These are phyloP conservation scores for Drosophila busckii DNA, from an alignment of 1,140 invertebrate genomes.

Conservation along the genomic window DNA sequence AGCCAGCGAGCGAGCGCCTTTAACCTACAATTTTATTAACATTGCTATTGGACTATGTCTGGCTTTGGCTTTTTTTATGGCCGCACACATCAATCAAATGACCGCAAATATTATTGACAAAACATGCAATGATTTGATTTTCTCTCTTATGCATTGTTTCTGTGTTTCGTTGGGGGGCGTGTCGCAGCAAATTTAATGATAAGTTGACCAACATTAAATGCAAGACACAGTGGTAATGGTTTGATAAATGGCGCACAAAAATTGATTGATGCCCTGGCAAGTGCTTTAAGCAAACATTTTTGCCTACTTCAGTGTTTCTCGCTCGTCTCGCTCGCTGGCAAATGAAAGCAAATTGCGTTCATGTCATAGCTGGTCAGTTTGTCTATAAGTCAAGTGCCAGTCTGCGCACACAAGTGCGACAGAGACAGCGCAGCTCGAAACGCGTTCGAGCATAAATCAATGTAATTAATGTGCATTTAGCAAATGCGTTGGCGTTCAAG, in stretches of 20 bases:
- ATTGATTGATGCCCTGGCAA: conserved; percentile 56
- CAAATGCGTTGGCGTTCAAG: conserved; percentile 40
- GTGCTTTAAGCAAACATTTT: background rate
- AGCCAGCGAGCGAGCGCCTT: conserved; percentile 7
- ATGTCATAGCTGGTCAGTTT: conserved; percentile 40
- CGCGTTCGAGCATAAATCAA: conserved; percentile 64
- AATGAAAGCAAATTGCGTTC: conserved; percentile 35
- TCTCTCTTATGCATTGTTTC: background rate
- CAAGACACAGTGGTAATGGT: conserved; percentile 41
- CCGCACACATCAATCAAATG: conserved; percentile 66
- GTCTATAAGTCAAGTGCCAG: conserved; percentile 57
- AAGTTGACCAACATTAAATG: conserved; percentile 22
- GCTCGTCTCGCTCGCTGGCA: conserved; percentile 7
- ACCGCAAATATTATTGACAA: conserved; percentile 71
- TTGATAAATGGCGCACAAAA: conserved; percentile 70
- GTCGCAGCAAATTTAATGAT: conserved; percentile 66
- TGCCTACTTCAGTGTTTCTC: background rate
- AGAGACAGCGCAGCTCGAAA: too few species aligned
- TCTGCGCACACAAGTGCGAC: too few species aligned
- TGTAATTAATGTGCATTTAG: conserved; percentile 73
- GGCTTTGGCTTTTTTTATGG: too few species aligned
- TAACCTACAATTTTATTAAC: conserved; percentile 52
- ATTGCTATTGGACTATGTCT: too few species aligned
- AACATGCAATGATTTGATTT: conserved; percentile 59
- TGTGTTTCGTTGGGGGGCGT: conserved; percentile 40